phyloP scores from a whole-genome alignment of 1,140 invertebrate species.

The Bombus difficillimus region DNA sequence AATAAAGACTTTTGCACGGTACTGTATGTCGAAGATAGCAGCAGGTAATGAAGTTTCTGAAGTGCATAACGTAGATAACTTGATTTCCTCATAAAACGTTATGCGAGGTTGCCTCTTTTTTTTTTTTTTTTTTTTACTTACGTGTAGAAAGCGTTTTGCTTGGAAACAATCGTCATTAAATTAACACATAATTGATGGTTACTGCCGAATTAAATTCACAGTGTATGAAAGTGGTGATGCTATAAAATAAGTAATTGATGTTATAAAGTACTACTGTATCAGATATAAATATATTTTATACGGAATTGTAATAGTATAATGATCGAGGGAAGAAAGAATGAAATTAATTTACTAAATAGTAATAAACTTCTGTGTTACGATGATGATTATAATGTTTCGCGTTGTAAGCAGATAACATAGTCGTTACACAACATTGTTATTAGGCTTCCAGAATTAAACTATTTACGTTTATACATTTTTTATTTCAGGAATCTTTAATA shows the following conservation, averaged over 20 bases:
- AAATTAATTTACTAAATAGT: neutral
- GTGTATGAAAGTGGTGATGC: neutral
- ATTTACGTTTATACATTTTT: neutral
- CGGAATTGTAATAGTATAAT: neutral
- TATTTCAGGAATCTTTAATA: neutral
- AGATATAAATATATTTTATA: neutral
- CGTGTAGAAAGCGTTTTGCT: neutral
- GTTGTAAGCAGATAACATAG: neutral
- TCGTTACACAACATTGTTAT: neutral
- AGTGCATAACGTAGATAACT: neutral
- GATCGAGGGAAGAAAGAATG: neutral
- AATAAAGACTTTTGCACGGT: neutral
- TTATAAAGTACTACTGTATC: neutral
- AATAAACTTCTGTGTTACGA: neutral
- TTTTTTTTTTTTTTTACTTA: neutral
- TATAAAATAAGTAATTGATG: neutral
- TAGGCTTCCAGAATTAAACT: neutral
- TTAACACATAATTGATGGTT: neutral
- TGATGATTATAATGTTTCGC: neutral
- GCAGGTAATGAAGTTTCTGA: neutral
- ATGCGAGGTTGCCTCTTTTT: neutral
- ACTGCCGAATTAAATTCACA: neutral
- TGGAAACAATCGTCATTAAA: neutral
- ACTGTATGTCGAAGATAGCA: neutral
- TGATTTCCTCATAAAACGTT: neutral